Evolutionary conservation across 2,113 vertebrate genomes (phyloP).

Genomic region (Syrrhaptes paradoxus): DNA sequence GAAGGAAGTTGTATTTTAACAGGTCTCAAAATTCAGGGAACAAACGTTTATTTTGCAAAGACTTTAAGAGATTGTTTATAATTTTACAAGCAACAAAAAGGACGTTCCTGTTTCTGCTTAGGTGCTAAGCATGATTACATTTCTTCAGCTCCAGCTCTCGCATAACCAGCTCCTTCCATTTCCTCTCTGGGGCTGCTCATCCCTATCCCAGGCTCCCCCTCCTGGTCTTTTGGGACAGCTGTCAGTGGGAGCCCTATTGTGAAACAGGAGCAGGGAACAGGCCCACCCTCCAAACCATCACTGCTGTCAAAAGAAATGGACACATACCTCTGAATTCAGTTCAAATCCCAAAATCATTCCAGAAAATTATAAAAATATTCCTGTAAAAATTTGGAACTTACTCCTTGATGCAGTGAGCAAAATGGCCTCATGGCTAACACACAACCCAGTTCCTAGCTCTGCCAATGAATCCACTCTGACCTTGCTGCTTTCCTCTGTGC

Average conservation of each 20-base stretch:
- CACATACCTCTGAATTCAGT: background rate
- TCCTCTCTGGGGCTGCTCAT: background rate
- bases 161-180: background rate
- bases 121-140: background rate
- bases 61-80: background rate
- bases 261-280: background rate
- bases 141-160: background rate
- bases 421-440: background rate
- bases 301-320: background rate
- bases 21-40: background rate
- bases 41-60: background rate
- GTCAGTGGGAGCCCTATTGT: background rate
- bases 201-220: background rate
- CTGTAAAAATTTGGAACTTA: background rate
- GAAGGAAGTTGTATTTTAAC: background rate
- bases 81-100: background rate
- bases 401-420: background rate
- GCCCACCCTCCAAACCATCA: background rate
- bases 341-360: background rate
- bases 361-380: background rate
- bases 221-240: background rate
- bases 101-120: background rate
- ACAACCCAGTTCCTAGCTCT: background rate
- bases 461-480: background rate
- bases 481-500: background rate